Evolutionary conservation across 2,888 invertebrate species (phyloP).

Genomic region (Dicyrtomina minuta): DNA sequence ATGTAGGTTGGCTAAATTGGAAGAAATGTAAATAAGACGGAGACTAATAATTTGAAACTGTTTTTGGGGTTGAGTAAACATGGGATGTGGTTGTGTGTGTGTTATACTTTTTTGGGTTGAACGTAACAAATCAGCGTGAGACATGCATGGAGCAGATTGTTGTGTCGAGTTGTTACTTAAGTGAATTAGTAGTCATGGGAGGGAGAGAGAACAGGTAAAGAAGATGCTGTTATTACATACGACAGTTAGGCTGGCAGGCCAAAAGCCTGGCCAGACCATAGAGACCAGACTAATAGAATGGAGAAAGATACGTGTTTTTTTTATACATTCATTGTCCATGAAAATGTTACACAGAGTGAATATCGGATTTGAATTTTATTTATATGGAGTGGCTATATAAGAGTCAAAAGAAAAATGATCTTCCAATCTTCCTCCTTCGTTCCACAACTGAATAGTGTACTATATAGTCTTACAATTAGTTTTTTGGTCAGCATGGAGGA

Average conservation of each 20-base stretch:
- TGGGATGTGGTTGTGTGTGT: too few relatives aligned
- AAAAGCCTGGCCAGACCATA: not conserved
- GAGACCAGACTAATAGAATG: not conserved
- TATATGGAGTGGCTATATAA: not conserved
- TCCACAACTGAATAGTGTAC: too few relatives aligned
- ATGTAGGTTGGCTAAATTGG: constrained; percentile 21
- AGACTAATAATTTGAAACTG: too few relatives aligned
- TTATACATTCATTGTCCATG: not conserved
- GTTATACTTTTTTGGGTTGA: too few relatives aligned
- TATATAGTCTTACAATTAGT: too few relatives aligned
- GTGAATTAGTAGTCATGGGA: constrained; percentile 24
- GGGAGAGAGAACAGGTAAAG: constrained; percentile 11
- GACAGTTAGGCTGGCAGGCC: constrained; percentile 16
- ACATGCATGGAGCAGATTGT: too few relatives aligned
- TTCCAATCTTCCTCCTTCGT: not conserved
- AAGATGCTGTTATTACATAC: constrained; percentile 11
- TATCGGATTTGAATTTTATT: too few relatives aligned
- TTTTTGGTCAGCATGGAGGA: too few relatives aligned
- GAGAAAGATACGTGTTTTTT: not conserved
- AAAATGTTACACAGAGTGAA: too few relatives aligned
- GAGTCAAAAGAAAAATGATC: not conserved
- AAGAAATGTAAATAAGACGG: constrained; percentile 19
- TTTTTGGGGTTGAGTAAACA: too few relatives aligned
- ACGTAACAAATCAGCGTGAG: too few relatives aligned
- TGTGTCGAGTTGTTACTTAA: too few relatives aligned